Evolutionary conservation across 2,888 invertebrate species (phyloP), one percentile per base, ranked within the genome.

Genomic region (Pseudoips prasinana): DNA sequence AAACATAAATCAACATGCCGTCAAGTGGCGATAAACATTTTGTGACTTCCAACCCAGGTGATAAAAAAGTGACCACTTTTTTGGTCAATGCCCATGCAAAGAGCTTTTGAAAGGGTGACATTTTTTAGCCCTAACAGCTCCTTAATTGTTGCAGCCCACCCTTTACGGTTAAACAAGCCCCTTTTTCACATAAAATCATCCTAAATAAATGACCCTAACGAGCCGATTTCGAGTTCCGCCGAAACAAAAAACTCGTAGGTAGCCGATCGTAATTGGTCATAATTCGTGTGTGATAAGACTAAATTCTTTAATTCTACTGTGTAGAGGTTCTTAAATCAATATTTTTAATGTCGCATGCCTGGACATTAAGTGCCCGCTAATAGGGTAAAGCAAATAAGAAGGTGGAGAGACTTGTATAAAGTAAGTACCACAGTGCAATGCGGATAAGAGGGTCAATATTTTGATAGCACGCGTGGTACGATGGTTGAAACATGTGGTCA

Each of bases 11-110:
- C 87, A 87, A 84, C 86, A 78, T 69, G 77, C 72, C 75, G 71
- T 77, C 70, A 74, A 87, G 86, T 82, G 76, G 83, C 75, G 86
- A 88, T 87, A 87, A 88, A 87, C 84, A 85, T 83, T 87, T 85
- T 85, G 78, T 86, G 84, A 86, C 85, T 86, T 81, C 83, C 79
- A 85, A 69, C 64, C 71, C 86, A 86, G 85, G 84, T 86, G 86
- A 87, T 83, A 87, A 87, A 84, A 46, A 85, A 86, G 73, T 69
- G 72, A 54, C 75, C 81, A 65, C 70, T 84, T 85, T 84, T 84
- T 86, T 82, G 65, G 72, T 68, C 74, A 67, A 52, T 70, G 68
- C 70, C 68, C 69, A 72, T 73, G 64, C 63, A 60, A 73, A 73
- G 64, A 59, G 58, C 69, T 64, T 64, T 73, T 70, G 57, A 76